These are phyloP conservation scores for Dryomyza anilis DNA, from an alignment of 2,888 invertebrate genomes.

Conservation along the genomic window DNA sequence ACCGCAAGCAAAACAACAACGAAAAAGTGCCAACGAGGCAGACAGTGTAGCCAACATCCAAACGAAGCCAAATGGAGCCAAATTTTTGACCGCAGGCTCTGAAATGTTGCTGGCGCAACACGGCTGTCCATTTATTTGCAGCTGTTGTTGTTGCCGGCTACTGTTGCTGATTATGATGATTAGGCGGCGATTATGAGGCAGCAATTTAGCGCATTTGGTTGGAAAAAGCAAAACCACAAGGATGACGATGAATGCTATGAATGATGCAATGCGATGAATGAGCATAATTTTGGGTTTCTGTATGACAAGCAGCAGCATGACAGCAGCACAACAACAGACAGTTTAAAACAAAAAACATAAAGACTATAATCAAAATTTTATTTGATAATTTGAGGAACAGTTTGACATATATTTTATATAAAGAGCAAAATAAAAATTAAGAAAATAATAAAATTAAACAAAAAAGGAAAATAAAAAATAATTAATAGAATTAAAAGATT, in stretches of 20 bases:
- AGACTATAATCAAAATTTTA: background rate
- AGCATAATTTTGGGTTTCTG: slow-evolving; percentile 6
- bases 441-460: too few species aligned
- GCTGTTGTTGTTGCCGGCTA: background rate
- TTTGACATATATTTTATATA: too few species aligned
- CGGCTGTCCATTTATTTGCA: background rate
- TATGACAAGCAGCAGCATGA: background rate
- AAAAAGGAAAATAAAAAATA: too few species aligned
- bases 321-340: slow-evolving; percentile 3
- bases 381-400: too few species aligned
- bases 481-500: too few species aligned
- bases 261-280: background rate
- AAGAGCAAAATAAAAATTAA: too few species aligned
- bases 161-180: slow-evolving; percentile 20
- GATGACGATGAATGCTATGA: background rate
- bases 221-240: background rate
- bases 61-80: background rate
- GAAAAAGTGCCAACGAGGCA: background rate
- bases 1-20: background rate
- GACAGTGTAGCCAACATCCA: background rate
- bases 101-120: background rate
- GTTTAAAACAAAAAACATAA: background rate
- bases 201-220: slow-evolving; percentile 10
- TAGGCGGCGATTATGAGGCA: slow-evolving; percentile 20
- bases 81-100: slow-evolving; percentile 16